Base-by-base conservation (phyloP, 1,140 invertebrate species). In the Pogonognathellus flavescens region DNA sequence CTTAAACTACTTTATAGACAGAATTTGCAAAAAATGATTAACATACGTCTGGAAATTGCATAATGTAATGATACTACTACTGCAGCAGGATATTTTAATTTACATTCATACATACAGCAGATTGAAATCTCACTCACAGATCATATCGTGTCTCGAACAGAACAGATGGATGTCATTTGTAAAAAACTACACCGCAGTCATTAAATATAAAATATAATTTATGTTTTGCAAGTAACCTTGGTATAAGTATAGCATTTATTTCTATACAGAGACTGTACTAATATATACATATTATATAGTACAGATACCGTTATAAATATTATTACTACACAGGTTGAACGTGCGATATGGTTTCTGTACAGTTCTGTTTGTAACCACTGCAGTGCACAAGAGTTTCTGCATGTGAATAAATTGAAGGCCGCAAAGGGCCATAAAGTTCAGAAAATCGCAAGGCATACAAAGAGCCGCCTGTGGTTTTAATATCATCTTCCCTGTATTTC, bases 101-200 rank as follows among this genome's bases (percentile, higher is more conserved):
- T 13, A 57, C 53, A 57, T 14, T 57, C 53, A 14, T 41, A 18
- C 49, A 76, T 76, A 72, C 41, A 41, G 62, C 22, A 66, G 22
- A 10, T 31, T 10, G 14, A 25, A 13, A 25, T 25, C 20, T 66
- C 18, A 25, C 20, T 66, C 8, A 8, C 20, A 66, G 62, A 14
- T 66, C 25, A 49, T 25, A 41, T 11, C 70, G 49, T n/a, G 70
- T 76, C 70, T 49, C 31, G 49, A 76, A 13, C 70, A 76, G 49
- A 76, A 13, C 70, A 76, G 70, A 76, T 76, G 70, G 70, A 76
- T 31, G 41, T 76, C n/a, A 49, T 50, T 76, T 76, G 70, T 16
- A 50, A 7, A 76, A 50, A 14, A 10, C 41, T 49, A 76, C 41
- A 76, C 41, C n/a, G 25, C 11, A 57, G 53, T 14, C 41, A 72